A percentile compares a stretch with the other conserved stretches of the same genome.
Evolutionary conservation across 2,797 vertebrate genomes (phyloP).

Genomic region (Rhinoraja longicauda): DNA sequence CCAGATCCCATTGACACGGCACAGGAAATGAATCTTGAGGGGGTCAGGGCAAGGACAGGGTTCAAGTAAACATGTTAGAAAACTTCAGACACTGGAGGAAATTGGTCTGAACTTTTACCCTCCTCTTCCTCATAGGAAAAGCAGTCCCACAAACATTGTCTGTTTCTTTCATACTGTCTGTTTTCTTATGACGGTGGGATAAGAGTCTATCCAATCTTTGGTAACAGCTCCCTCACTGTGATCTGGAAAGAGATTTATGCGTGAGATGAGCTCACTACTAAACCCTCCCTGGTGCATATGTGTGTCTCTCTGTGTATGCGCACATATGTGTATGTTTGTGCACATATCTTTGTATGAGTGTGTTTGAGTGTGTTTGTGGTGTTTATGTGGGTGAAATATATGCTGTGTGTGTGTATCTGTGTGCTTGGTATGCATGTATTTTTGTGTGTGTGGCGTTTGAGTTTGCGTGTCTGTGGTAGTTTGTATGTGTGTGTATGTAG

Average conservation of each 20-base stretch:
- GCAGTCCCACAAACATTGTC: conserved; percentile 21
- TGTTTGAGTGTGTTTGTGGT: no score
- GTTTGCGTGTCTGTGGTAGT: neutral
- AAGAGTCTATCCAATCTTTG: neutral
- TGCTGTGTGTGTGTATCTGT: neutral
- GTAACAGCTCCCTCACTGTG: neutral
- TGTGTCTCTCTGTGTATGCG: neutral
- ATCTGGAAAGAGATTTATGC: neutral
- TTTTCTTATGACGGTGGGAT: neutral
- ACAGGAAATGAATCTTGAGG: conserved; percentile 33
- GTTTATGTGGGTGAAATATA: neutral
- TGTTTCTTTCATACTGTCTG: neutral
- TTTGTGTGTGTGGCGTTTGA: neutral
- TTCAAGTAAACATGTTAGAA: conserved; percentile 30
- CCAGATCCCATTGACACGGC: conserved; percentile 19
- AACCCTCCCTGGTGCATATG: neutral
- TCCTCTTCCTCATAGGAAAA: conserved; percentile 4
- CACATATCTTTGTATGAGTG: neutral
- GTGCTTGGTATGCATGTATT: neutral
- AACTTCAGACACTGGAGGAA: conserved; percentile 34
- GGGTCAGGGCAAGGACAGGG: conserved; percentile 3
- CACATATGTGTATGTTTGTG: neutral
- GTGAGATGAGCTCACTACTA: neutral
- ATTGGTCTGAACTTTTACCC: conserved; percentile 39
- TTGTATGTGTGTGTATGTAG: neutral